These are phyloP conservation scores for Crocuta crocuta DNA, from an alignment of 2,113 vertebrate genomes.

Conservation along the genomic window DNA sequence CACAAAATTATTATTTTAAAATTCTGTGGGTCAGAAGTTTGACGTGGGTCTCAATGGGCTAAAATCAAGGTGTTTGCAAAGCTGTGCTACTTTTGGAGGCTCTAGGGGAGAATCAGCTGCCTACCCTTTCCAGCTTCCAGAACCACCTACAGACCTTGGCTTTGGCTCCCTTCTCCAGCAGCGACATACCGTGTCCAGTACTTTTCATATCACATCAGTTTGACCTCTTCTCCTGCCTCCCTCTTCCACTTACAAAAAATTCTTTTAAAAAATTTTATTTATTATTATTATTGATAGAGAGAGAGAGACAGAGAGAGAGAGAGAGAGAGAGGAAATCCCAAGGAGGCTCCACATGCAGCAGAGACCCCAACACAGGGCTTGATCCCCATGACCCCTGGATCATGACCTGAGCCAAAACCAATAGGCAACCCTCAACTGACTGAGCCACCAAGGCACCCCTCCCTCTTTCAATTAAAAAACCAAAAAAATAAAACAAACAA, in stretches of 20 bases:
- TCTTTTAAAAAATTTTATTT: too few relatives aligned
- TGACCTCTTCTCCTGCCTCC: not conserved
- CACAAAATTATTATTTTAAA: not conserved
- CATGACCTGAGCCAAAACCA: too few relatives aligned
- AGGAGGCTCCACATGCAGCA: too few relatives aligned
- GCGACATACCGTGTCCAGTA: rapidly evolving
- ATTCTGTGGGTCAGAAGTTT: not conserved
- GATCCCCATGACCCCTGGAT: too few relatives aligned
- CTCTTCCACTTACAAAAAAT: not conserved
- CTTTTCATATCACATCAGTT: not conserved
- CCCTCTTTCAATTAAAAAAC: not conserved
- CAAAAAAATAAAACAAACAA: not conserved
- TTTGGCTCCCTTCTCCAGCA: not conserved
- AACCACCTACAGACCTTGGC: not conserved
- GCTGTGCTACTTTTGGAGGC: not conserved
- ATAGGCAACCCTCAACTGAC: too few relatives aligned
- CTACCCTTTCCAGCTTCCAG: not conserved
- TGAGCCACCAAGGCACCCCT: too few relatives aligned
- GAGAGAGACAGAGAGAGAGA: too few relatives aligned
- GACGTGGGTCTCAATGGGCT: not conserved
- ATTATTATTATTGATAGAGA: too few relatives aligned
- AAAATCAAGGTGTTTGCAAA: not conserved
- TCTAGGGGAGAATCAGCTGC: not conserved
- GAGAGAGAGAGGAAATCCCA: too few relatives aligned
- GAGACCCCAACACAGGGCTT: too few relatives aligned